Percentiles rank a stretch among this genome's conserved stretches.
Evolutionary conservation across 1,140 invertebrate genomes (phyloP).

Genomic region (Brachystomella parvula): DNA sequence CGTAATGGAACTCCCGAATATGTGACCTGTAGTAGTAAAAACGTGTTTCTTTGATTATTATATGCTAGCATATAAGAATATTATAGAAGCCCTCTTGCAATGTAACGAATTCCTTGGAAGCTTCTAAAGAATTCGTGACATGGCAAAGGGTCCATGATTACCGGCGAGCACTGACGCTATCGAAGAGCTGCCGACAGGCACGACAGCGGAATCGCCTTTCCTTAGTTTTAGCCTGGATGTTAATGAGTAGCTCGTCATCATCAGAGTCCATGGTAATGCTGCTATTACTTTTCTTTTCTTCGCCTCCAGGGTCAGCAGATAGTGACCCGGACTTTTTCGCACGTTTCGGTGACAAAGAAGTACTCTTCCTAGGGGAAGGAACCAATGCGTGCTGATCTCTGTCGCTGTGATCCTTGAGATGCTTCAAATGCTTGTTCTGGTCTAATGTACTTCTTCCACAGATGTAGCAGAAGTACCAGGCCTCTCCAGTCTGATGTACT

Average conservation of each 20-base stretch:
- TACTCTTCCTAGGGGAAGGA: not conserved
- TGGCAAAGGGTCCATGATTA: too few relatives aligned
- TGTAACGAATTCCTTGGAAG: too few relatives aligned
- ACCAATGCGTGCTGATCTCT: not conserved
- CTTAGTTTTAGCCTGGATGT: not conserved
- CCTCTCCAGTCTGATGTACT: conserved; percentile 2
- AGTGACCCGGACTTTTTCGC: not conserved
- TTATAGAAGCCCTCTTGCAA: too few relatives aligned
- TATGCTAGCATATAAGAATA: too few relatives aligned
- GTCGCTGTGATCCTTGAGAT: conserved; percentile 15
- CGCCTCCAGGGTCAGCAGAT: not conserved
- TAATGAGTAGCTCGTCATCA: not conserved
- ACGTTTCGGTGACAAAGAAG: not conserved
- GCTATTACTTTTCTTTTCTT: too few relatives aligned
- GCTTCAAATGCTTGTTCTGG: conserved; percentile 13
- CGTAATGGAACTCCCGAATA: not conserved
- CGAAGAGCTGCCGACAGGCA: not conserved
- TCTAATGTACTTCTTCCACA: not conserved
- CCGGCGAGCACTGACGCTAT: too few relatives aligned
- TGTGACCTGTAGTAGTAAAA: too few relatives aligned
- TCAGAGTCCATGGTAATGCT: too few relatives aligned
- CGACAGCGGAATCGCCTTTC: conserved; percentile 53
- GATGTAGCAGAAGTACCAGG: conserved; percentile 5
- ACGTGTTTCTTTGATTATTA: too few relatives aligned
- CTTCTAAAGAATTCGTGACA: too few relatives aligned